Conservation (phyloP, 2,888 invertebrate species). For the Dromius quadrimaculatus region DNA sequence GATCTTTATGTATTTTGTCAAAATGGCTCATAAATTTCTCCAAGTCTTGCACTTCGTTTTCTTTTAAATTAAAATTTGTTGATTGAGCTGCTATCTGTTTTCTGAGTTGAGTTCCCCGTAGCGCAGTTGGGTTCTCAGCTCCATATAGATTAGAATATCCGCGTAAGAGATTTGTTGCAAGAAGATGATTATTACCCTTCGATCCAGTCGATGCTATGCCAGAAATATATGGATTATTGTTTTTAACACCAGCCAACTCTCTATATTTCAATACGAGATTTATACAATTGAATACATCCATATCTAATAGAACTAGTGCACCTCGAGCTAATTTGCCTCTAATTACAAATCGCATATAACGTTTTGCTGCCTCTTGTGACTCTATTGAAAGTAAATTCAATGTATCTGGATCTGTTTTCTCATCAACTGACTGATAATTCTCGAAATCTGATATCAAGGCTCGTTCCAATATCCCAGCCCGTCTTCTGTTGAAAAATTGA, state of each 20-base stretch:
- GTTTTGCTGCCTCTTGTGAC: conserved; percentile 12
- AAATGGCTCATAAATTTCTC: too few species aligned
- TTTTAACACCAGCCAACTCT: background rate
- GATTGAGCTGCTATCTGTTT: too few species aligned
- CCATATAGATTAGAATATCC: conserved; percentile 56
- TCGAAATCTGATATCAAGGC: background rate
- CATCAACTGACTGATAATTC: background rate
- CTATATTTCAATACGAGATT: background rate
- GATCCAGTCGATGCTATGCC: conserved; percentile 29
- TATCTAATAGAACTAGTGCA: conserved; percentile 45
- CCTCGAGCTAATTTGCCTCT: conserved; percentile 55
- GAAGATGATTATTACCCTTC: conserved; percentile 49
- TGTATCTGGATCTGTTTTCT: background rate
- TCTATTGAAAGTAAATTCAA: background rate
- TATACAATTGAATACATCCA: background rate
- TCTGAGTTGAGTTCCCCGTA: too few species aligned
- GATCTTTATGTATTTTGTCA: too few species aligned
- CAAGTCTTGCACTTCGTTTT: too few species aligned
- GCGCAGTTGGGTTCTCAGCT: conserved; percentile 53
- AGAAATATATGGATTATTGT: conserved; percentile 35
- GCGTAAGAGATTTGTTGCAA: conserved; percentile 56
- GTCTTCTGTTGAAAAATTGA: conserved; percentile 53
- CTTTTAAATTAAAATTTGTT: too few species aligned
- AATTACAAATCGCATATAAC: conserved; percentile 52
- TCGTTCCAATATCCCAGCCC: conserved; percentile 24